Percentiles rank a stretch among this genome's conserved stretches.
Evolutionary conservation across 2,888 invertebrate genomes (phyloP).

Genomic region (Aelia acuminata): DNA sequence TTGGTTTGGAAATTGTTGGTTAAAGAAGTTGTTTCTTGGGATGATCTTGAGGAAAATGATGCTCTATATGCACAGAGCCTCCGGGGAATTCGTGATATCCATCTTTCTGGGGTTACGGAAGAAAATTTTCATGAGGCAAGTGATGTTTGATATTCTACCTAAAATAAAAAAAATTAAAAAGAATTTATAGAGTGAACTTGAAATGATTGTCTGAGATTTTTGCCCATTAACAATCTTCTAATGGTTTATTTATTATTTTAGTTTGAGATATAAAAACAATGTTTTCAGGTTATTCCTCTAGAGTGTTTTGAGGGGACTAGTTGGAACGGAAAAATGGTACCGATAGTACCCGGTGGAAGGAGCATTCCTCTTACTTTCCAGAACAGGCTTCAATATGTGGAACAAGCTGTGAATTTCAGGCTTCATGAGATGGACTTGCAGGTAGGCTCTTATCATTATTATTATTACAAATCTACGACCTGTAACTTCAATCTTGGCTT

Average conservation of each 20-base stretch:
- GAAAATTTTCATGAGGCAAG: conserved; percentile 74
- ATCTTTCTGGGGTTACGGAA: conserved; percentile 74
- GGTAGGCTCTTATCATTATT: conserved; percentile 68
- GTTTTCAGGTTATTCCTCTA: conserved; percentile 72
- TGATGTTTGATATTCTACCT: background rate
- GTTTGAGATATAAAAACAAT: background rate
- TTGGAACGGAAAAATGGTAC: conserved; percentile 74
- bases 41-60: conserved; percentile 77
- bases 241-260: background rate
- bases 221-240: no score
- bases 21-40: conserved; percentile 74
- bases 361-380: conserved; percentile 75
- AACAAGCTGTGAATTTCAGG: conserved; percentile 74
- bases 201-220: no score
- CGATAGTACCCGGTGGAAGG: conserved; percentile 76
- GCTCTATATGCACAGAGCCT: conserved; percentile 74
- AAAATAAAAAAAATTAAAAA: no score
- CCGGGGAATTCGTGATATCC: conserved; percentile 75
- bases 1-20: conserved; percentile 77
- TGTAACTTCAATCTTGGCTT: no score
- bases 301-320: conserved; percentile 77
- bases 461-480: no score
- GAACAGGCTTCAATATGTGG: conserved; percentile 75
- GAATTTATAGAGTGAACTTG: no score
- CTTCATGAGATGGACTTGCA: conserved; percentile 77